Percentiles rank a stretch among this genome's conserved stretches.
Evolutionary conservation across 1,140 invertebrate genomes (phyloP).

Genomic region (Littorina saxatilis): DNA sequence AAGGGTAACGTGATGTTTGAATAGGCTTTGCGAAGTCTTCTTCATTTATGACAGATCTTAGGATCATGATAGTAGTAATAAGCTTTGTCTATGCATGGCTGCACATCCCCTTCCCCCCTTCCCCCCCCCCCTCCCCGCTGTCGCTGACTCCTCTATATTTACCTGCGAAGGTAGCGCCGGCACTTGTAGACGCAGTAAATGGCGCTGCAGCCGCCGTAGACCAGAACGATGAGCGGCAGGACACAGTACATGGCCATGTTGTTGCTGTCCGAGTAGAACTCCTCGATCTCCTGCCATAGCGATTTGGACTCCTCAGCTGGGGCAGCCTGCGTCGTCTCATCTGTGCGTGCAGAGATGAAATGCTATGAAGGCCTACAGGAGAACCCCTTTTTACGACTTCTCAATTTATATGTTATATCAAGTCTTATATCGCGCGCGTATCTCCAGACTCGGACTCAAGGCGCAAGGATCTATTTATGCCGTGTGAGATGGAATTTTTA

Average conservation of each 20-base stretch:
- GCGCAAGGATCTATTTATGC: not conserved
- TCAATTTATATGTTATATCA: not conserved
- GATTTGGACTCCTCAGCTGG: slow-evolving; percentile 13
- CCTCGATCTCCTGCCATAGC: slow-evolving; percentile 46
- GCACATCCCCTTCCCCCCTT: not conserved
- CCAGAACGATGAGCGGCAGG: slow-evolving; percentile 56
- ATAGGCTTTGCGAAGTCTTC: too few species aligned
- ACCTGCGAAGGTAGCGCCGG: slow-evolving; percentile 48
- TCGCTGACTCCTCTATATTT: not conserved
- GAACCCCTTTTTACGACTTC: not conserved
- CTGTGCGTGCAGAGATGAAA: not conserved
- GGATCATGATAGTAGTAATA: too few species aligned
- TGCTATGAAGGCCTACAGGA: not conserved
- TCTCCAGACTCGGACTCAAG: too few species aligned
- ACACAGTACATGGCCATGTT: slow-evolving; percentile 66
- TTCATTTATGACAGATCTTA: too few species aligned
- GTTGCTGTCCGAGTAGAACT: slow-evolving; percentile 60
- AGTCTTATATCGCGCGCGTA: too few species aligned
- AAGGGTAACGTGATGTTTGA: too few species aligned
- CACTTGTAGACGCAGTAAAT: slow-evolving; percentile 63
- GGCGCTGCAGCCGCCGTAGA: slow-evolving; percentile 60
- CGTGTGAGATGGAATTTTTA: not conserved
- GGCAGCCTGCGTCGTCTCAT: not conserved
- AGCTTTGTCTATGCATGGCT: not conserved
- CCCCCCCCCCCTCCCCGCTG: not conserved